Percentiles rank a stretch among this genome's conserved stretches.
Conservation (phyloP, 2,888 invertebrate genomes). For the Danaus chrysippus region DNA sequence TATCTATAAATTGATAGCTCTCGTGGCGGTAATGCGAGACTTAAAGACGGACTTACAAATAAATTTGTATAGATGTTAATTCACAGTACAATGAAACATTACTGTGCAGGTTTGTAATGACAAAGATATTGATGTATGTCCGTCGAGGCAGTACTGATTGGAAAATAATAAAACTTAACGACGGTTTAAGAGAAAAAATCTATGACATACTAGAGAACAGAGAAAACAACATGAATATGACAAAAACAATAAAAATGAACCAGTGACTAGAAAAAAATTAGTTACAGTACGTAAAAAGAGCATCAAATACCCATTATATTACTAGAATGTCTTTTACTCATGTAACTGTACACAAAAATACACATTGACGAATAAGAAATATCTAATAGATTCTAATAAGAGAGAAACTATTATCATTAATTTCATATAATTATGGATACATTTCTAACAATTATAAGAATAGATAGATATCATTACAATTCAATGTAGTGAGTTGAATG, state of each 20-base stretch:
- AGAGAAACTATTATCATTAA: constrained; percentile 17
- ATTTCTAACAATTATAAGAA: constrained; percentile 39
- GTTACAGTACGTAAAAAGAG: no score
- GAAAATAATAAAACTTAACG: constrained; percentile 4
- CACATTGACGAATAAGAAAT: no score
- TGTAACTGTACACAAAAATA: no score
- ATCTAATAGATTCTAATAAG: constrained; percentile 2
- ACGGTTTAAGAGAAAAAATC: background rate
- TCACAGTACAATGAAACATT: constrained; percentile 46
- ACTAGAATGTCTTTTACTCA: no score
- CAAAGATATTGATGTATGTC: constrained; percentile 29
- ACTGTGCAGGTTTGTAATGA: constrained; percentile 47
- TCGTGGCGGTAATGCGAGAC: constrained; percentile 28
- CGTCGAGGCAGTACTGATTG: constrained; percentile 33
- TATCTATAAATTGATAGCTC: constrained; percentile 32
- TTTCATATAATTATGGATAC: constrained; percentile 38
- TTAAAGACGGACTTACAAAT: constrained; percentile 28
- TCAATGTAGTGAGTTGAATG: constrained; percentile 29
- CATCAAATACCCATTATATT: no score
- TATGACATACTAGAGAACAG: no score
- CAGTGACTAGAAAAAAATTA: no score
- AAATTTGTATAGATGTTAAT: constrained; percentile 41
- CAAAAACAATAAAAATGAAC: no score
- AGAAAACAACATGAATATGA: background rate
- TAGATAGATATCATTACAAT: constrained; percentile 22